Evolutionary conservation across 1,140 invertebrate genomes (phyloP), one percentile per base, ranked within the genome.

Genomic region (Eufriesea mexicana): DNA sequence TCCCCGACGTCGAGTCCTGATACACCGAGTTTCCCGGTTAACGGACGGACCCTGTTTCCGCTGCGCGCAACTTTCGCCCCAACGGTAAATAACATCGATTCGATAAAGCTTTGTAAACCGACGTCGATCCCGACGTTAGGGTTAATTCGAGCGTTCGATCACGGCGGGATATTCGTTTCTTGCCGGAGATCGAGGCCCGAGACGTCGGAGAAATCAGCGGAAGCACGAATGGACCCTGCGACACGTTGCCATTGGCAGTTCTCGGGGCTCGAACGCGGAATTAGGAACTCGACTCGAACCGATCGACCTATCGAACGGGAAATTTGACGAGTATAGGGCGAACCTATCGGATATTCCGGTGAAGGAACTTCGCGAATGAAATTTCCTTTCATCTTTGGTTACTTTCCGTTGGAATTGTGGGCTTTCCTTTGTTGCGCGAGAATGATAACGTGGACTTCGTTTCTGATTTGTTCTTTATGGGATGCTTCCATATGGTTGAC

Each of bases 41-140:
- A 51, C 47, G 28, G 70, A 16, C 54, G 28, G 45, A 28, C 14
- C 28, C 61, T 18, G 68, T 62, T 80, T 64, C 78, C 66, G 5
- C 45, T 51, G 20, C 25, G 6, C 45, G 45, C 51, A 73, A 73
- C 25, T 73, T 62, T 80, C 70, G 4, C 55, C 12, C 23, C 28
- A 51, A 61, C 78, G 70, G 47, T 80, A 80, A 80, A 80, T 59
- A 59, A 80, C 68, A 28, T 45, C 68, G 67, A 80, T 72, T 62
- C 62, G 70, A 80, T 80, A 72, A 62, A 80, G 68, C 78, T 42
- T 73, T 73, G 70, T 62, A 73, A 73, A 73, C 47, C 70, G 47
- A n/a, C 57, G 35, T 62, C 14, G 42, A 79, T 62, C 57, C 45
- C 77, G 45, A 61, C 25, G 77, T 47, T 12, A 20, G 28, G 5